Conservation (phyloP, 2,113 vertebrate genomes). For the Aldabrachelys gigantea region DNA sequence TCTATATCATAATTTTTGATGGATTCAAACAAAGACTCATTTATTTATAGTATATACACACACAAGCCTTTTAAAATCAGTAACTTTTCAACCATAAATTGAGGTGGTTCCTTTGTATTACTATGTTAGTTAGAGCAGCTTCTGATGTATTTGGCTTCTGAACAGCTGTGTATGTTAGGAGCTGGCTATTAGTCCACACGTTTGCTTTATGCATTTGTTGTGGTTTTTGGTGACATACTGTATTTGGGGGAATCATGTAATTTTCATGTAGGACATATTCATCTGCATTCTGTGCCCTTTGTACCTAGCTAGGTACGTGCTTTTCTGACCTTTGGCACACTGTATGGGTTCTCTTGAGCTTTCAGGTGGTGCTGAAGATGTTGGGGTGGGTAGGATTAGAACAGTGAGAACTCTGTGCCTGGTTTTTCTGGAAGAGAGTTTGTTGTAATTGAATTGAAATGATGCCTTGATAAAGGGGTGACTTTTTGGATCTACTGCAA, state of each 20-base stretch:
- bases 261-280: neutral
- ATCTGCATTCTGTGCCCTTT: neutral
- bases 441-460: neutral
- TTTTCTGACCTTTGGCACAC: neutral
- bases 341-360: neutral
- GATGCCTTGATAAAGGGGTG: neutral
- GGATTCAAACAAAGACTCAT: neutral
- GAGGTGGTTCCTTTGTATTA: neutral
- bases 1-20: neutral
- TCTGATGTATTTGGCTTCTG: neutral
- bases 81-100: neutral
- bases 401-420: neutral
- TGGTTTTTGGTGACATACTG: neutral
- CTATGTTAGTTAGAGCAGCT: neutral
- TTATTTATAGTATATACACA: neutral
- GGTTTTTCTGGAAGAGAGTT: neutral
- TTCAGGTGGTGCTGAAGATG: neutral
- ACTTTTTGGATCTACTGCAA: neutral
- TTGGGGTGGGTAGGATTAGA: neutral
- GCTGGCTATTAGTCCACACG: neutral
- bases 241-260: fast-evolving
- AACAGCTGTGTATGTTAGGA: neutral
- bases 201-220: neutral
- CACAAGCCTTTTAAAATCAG: neutral
- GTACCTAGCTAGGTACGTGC: neutral